Conservation (phyloP, 2,797 vertebrate species). For the Cynopterus sphinx region DNA sequence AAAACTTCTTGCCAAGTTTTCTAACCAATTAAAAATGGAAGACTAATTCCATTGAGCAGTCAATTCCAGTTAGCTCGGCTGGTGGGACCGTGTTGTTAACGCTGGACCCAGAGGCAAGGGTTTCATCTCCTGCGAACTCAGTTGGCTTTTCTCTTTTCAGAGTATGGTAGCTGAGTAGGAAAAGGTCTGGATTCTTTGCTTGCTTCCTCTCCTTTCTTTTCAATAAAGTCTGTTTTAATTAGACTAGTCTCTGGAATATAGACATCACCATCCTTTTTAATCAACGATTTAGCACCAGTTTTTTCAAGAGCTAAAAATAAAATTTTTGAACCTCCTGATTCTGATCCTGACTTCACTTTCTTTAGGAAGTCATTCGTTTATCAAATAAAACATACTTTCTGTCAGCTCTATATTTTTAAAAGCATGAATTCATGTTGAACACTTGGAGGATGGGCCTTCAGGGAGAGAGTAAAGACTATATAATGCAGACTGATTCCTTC, state of each 20-base stretch:
- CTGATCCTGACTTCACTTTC: not conserved
- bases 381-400: not conserved
- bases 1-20: constrained; percentile 32
- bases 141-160: not conserved
- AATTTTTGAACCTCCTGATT: constrained; percentile 26
- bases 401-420: not conserved
- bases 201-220: not conserved
- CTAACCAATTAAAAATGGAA: constrained; percentile 36
- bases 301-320: constrained; percentile 17
- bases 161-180: not conserved
- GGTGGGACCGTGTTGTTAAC: not conserved
- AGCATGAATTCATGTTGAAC: not conserved
- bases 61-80: not conserved
- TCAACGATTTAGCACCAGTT: not conserved
- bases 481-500: not conserved
- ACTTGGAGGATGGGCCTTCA: not conserved
- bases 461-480: not conserved
- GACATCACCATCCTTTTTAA: not conserved
- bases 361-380: constrained; percentile 32
- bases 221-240: not conserved
- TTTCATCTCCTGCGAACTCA: not conserved
- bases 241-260: not conserved
- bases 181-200: not conserved
- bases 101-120: not conserved
- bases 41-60: not conserved